Percentiles rank a stretch among this genome's conserved stretches.
Evolutionary conservation across 2,797 vertebrate genomes (phyloP).

Genomic region (Bufotes viridis): DNA sequence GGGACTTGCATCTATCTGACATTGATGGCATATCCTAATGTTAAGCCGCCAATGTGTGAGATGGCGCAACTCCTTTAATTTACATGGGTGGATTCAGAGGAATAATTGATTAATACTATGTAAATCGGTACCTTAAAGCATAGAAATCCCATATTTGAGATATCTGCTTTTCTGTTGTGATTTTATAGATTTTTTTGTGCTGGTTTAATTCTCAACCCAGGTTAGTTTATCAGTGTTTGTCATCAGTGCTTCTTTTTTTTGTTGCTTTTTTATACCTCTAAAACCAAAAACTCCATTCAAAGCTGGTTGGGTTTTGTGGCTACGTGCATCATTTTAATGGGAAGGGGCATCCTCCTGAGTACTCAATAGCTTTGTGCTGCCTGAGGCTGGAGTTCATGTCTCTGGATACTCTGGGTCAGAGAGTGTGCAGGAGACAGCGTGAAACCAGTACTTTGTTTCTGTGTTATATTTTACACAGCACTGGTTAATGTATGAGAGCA

Average conservation of each 20-base stretch:
- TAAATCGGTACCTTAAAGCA: background rate
- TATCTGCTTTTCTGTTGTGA: background rate
- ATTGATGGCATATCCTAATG: too few relatives aligned
- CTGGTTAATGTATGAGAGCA: conserved; percentile 1
- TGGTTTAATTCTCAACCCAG: background rate
- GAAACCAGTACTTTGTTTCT: background rate
- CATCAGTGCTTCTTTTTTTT: background rate
- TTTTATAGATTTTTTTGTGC: background rate
- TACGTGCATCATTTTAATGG: conserved; percentile 52
- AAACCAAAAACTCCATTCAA: background rate
- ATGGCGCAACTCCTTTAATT: background rate
- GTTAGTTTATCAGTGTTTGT: background rate
- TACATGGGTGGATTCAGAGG: background rate
- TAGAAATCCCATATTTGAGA: background rate
- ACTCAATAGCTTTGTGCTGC: conserved; percentile 43
- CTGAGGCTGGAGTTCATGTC: conserved; percentile 42
- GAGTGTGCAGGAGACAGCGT: conserved; percentile 28
- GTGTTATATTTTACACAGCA: conserved; percentile 13
- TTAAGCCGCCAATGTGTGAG: too few relatives aligned
- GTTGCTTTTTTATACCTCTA: background rate
- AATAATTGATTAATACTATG: background rate
- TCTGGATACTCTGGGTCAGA: conserved; percentile 43
- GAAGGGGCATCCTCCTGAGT: conserved; percentile 40
- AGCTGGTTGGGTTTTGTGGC: background rate
- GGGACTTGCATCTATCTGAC: too few relatives aligned